Conservation (phyloP, 2,113 vertebrate species). For the Xiphophorus hellerii region DNA sequence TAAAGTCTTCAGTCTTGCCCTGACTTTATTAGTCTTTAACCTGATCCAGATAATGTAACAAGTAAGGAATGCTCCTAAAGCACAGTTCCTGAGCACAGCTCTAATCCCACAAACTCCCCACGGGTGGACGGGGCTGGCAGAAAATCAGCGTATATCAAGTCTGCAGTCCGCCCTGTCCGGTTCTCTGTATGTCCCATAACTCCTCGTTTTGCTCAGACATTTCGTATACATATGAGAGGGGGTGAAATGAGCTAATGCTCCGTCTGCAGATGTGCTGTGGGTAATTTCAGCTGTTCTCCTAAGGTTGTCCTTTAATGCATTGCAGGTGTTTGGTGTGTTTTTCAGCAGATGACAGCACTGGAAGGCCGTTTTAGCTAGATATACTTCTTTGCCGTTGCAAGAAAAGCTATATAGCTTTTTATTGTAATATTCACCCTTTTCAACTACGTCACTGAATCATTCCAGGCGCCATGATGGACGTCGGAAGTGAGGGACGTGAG, state of each 20-base stretch:
- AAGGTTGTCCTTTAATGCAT: constrained; percentile 21
- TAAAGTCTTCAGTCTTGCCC: constrained; percentile 3
- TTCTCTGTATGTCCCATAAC: constrained; percentile 1
- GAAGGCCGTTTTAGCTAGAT: background rate
- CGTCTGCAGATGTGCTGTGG: constrained; percentile 41
- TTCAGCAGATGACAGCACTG: background rate
- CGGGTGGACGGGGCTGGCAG: constrained; percentile 46
- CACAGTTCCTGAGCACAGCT: constrained; percentile 16
- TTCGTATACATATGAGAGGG: constrained; percentile 11
- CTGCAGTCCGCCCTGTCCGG: constrained; percentile 39
- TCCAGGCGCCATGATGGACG: too few species aligned
- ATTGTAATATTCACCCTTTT: too few species aligned
- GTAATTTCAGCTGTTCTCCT: constrained; percentile 30
- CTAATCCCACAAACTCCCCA: constrained; percentile 19
- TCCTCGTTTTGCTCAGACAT: constrained; percentile 19
- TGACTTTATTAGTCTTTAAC: constrained; percentile 20
- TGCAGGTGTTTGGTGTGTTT: constrained; percentile 27
- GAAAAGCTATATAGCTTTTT: too few species aligned
- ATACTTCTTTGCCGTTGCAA: background rate
- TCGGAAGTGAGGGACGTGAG: too few species aligned
- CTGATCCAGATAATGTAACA: constrained; percentile 61
- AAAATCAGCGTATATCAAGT: constrained; percentile 17
- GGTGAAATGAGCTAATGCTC: constrained; percentile 44
- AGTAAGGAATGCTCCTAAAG: constrained; percentile 53
- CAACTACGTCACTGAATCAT: too few species aligned